Evolutionary conservation across 2,888 invertebrate species (phyloP), one percentile per base, ranked within the genome.

Genomic region (Mycalesis mineus): DNA sequence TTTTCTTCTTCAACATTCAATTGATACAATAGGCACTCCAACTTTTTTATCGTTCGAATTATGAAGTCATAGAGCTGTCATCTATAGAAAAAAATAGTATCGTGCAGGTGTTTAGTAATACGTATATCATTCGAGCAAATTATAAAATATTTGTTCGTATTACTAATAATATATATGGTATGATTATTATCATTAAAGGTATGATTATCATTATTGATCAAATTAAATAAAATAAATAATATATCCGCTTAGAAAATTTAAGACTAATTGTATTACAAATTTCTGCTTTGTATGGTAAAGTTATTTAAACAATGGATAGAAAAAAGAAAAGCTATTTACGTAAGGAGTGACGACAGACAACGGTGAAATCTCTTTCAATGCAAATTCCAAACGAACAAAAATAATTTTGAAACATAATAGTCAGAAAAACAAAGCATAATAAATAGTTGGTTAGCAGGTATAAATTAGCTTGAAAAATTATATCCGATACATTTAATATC

Each of bases 1-100:
- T 6, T 47, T 33, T 33, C 14, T 13, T 14, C 29, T 17, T 33
- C 11, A 11, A 33, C 6, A 33, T 5, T 44, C 3, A 13, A 7
- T 39, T 33, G 31, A 47, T 47, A 33, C 47, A 47, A 47, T 47
- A 15, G 47, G 15, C 47, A 47, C 47, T 47, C 33, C 0, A 14
- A 5, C 13, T 41, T 33, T 15, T 47, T 47, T 47, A 47, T 47
- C 31, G 39, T 49, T 28, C 37, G 31, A 11, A 15, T 36, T 37
- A 37, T 49, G 37, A 37, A 39, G 39, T 49, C 49, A 49, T 39
- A 39, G 28, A 49, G 49, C 39, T 49, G 49, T 49, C 49, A 49
- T 49, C 49, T 28, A 49, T 49, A 13, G 28, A 36, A 9, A 39
- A 47, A 33, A 22, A 5, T n/a, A n/a, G n/a, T n/a, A n/a, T n/a